Evolutionary conservation across 1,140 invertebrate species (phyloP).

Genomic region (Varroa destructor): DNA sequence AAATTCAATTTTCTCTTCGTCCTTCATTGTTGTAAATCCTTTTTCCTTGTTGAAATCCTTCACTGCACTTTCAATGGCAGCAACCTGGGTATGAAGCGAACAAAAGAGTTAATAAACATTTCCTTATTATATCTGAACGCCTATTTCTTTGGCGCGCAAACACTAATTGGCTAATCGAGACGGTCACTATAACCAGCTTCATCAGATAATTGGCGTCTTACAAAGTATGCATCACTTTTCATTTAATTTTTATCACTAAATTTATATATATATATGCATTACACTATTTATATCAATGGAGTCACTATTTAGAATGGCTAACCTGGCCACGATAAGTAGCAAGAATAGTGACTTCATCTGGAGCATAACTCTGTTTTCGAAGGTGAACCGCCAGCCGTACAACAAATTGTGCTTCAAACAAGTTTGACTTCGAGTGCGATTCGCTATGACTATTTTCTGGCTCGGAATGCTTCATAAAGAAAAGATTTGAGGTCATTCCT

Average conservation of each 20-base stretch:
- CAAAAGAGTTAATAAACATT: too few species aligned
- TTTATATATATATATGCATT: too few species aligned
- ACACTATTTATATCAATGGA: too few species aligned
- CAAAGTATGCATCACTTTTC: too few species aligned
- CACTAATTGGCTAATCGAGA: too few species aligned
- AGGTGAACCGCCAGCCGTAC: conserved; percentile 49
- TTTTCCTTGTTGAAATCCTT: neutral
- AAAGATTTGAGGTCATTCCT: conserved; percentile 9
- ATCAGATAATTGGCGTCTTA: too few species aligned
- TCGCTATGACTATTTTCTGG: neutral
- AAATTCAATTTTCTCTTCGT: neutral
- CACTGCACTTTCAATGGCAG: conserved; percentile 2
- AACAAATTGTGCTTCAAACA: conserved; percentile 49
- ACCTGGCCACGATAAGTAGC: conserved; percentile 52
- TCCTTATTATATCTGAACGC: too few species aligned
- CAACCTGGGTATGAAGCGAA: neutral
- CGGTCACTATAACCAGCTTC: too few species aligned
- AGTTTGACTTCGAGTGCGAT: conserved; percentile 41
- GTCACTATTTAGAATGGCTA: neutral
- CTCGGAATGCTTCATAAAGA: conserved; percentile 7
- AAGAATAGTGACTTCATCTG: conserved; percentile 52
- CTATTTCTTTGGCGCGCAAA: too few species aligned
- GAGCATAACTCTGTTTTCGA: conserved; percentile 47
- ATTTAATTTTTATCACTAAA: too few species aligned
- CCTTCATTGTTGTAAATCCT: neutral